Base-by-base conservation (phyloP, 2,888 invertebrate species). In the Nomada goodeniana region DNA sequence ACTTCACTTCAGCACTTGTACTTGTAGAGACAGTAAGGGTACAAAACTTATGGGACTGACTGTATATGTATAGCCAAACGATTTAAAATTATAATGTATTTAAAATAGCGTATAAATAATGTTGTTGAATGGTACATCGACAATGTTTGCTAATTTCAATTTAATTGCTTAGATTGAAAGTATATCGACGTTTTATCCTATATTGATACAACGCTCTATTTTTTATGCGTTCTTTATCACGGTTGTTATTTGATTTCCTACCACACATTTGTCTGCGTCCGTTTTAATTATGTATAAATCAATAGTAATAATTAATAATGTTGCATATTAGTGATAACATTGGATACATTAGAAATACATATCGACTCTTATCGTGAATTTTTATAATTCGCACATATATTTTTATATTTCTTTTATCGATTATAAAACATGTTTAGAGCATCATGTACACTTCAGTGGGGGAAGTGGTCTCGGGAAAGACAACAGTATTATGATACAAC, bases 391-490 rank as follows among this genome's bases (percentile, higher is more conserved):
- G 26, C 13, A 65, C 9, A 26, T 13, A 10, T 10, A n/a, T 47
- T 50, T 53, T 36, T 53, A 23, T 52, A 18, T 61, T 59, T 47
- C 44, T 18, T 57, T 69, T 18, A 44, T 11, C 63, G 29, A 23
- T 42, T 71, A 52, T 55, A 59, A 50, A 42, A 64, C 15, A 26
- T 63, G 75, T 80, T 79, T 80, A 92, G 92, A 92, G 73, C 92
- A 92, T 88, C 92, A 91, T 84, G 92, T 92, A 44, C 92, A 92
- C 86, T 92, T 92, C 73, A 92, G 92, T 64, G 92, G 92, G 44
- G 89, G 91, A 70, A 92, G 92, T 67, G 92, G 92, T 42, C 83
- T 90, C 68, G 91, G 91, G 13, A 91, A 90, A 72, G 91, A 92
- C 80, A 92, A 92, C 80, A 92, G 91, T 77, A 92, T 92, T 78